Evolutionary conservation across 2,113 vertebrate genomes (phyloP), one percentile per base, ranked within the genome.

Genomic region (Willisornis vidua): DNA sequence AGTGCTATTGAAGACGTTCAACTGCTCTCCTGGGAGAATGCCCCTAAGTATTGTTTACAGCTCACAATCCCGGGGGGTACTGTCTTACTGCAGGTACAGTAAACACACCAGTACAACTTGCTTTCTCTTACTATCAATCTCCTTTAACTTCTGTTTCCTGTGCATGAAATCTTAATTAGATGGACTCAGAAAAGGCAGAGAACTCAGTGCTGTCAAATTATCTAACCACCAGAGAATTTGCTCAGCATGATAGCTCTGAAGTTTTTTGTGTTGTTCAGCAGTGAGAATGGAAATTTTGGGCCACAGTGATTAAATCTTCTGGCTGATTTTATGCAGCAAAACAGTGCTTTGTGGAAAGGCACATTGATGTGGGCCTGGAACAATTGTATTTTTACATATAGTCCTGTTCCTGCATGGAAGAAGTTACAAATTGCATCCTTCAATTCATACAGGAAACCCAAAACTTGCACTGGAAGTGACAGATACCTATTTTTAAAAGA

Each of bases 41-140:
- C 99, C 83, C 99, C 99, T 20, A 99, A 99, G 97, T 99, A 99
- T 98, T 99, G 99, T 97, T 99, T 99, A 98, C 99, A 99, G 98
- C 99, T 99, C 94, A 99, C 99, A 15, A 98, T 99, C 96, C 99
- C 99, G 0, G 99, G 99, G 75, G 99, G 99, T 43, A 99, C 99
- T 15, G 98, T 99, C 95, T 98, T 99, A 89, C 98, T 99, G 85
- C 99, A 99, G 99, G 99, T 99, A 98, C 46, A 65, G 94, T 95
- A 93, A 95, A 94, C 90, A 94, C 16, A 66, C 58, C 22, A 85
- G 7, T 74, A 74, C 82, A 76, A 6, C 59, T 96, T 75, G 67
- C 45, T 74, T 48, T 73, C 55, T 92, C 33, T 14, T 43, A 22
- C 29, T 71, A 3, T 59, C 48, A 70, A 51, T 85, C 33, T 66